Conservation (phyloP, 2,113 vertebrate genomes). For the Lycaon pictus region DNA sequence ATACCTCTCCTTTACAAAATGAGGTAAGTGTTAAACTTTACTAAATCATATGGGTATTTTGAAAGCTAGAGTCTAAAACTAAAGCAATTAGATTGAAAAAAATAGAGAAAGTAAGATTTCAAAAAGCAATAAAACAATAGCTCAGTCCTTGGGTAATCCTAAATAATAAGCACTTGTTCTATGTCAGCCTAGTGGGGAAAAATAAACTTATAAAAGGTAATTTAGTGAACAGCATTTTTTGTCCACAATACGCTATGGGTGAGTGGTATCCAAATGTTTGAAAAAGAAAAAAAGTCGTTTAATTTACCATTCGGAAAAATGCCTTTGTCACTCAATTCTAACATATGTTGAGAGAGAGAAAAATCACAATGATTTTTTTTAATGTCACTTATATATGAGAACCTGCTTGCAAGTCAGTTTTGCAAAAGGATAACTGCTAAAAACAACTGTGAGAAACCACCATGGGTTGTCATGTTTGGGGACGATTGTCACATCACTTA, state of each 20-base stretch:
- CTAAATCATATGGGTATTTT: neutral
- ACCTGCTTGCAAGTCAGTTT: slow-evolving; percentile 57
- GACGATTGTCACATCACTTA: slow-evolving; percentile 59
- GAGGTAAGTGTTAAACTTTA: neutral
- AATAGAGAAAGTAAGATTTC: neutral
- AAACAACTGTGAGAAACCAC: slow-evolving; percentile 72
- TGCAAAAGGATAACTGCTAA: slow-evolving; percentile 67
- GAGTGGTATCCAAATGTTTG: neutral
- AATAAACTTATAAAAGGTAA: neutral
- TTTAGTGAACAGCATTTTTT: neutral
- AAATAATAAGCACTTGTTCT: neutral
- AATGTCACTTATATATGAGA: slow-evolving; percentile 50
- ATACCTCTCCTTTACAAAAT: neutral
- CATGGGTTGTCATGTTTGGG: neutral
- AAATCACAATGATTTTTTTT: neutral
- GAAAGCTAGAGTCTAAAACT: neutral
- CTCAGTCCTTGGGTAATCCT: neutral
- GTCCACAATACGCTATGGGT: neutral
- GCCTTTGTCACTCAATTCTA: neutral
- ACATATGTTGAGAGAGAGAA: slow-evolving; percentile 29
- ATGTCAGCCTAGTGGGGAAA: neutral
- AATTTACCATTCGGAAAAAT: slow-evolving; percentile 43
- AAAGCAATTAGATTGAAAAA: neutral
- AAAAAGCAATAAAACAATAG: neutral
- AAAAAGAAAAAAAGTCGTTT: neutral